Conservation (phyloP, 2,113 vertebrate genomes). For the Sylvilagus bachmani region DNA sequence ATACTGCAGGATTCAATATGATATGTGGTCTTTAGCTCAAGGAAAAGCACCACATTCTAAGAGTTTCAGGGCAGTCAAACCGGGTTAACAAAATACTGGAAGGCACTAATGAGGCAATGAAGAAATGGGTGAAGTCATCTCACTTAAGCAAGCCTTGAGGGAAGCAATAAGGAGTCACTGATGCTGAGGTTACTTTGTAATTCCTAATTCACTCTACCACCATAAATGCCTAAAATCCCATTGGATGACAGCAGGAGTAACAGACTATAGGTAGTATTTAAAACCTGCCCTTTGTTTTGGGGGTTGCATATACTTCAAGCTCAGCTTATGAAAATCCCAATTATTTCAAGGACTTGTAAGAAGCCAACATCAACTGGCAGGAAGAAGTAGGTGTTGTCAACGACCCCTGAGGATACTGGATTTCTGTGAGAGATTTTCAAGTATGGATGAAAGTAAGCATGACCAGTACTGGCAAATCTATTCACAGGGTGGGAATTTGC, state of each 20-base stretch:
- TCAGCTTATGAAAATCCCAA: slow-evolving; percentile 21
- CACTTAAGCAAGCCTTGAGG: neutral
- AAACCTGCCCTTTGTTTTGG: neutral
- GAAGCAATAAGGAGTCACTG: neutral
- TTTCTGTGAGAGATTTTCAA: neutral
- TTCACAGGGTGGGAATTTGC: neutral
- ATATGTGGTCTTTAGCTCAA: neutral
- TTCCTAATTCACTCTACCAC: neutral
- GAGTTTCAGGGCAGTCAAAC: neutral
- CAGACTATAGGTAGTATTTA: neutral
- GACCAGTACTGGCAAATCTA: neutral
- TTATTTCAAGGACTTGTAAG: neutral
- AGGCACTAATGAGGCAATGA: neutral
- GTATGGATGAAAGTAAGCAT: neutral
- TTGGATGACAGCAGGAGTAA: slow-evolving; percentile 20
- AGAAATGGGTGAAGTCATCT: neutral
- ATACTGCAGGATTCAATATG: neutral
- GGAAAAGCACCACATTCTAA: neutral
- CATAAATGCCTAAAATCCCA: neutral
- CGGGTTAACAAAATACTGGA: neutral
- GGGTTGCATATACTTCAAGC: neutral
- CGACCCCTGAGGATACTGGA: neutral
- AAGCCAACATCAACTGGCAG: neutral
- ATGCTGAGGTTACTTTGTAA: neutral
- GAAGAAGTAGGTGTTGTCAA: neutral